Evolutionary conservation across 2,113 vertebrate genomes (phyloP).

Genomic region (Sander lucioperca): DNA sequence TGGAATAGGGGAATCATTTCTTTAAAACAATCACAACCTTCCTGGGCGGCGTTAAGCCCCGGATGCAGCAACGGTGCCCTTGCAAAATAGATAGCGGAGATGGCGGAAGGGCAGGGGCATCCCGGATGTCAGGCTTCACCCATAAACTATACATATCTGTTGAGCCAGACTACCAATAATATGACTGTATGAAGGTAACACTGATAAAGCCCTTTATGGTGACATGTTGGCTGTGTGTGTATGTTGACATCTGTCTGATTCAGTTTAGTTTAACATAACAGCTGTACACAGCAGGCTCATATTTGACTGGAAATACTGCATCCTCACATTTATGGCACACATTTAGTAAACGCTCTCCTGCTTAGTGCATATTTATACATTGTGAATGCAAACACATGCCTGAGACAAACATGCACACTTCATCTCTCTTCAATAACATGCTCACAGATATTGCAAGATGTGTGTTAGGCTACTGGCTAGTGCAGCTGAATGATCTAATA

Average conservation of each 20-base stretch:
- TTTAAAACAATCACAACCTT: no score
- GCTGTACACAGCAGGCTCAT: not conserved
- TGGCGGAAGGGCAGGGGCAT: no score
- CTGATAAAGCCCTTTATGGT: not conserved
- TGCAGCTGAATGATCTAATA: constrained; percentile 26
- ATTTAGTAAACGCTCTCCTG: not conserved
- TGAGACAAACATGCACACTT: not conserved
- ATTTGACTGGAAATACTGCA: not conserved
- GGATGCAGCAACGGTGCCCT: no score
- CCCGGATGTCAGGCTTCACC: no score
- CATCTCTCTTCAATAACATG: not conserved
- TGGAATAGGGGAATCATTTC: no score
- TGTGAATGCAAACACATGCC: not conserved
- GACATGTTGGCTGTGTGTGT: not conserved
- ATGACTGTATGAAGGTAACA: not conserved
- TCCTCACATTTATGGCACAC: not conserved
- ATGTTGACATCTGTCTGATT: not conserved
- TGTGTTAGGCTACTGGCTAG: not conserved
- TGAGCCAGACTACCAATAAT: not conserved
- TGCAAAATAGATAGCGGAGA: no score
- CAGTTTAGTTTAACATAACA: not conserved
- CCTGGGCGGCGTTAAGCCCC: no score
- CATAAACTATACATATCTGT: no score
- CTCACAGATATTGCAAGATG: not conserved
- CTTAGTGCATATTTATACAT: not conserved